Conservation (phyloP, 2,888 invertebrate genomes). For the Parapristionchus giblindavisi region DNA sequence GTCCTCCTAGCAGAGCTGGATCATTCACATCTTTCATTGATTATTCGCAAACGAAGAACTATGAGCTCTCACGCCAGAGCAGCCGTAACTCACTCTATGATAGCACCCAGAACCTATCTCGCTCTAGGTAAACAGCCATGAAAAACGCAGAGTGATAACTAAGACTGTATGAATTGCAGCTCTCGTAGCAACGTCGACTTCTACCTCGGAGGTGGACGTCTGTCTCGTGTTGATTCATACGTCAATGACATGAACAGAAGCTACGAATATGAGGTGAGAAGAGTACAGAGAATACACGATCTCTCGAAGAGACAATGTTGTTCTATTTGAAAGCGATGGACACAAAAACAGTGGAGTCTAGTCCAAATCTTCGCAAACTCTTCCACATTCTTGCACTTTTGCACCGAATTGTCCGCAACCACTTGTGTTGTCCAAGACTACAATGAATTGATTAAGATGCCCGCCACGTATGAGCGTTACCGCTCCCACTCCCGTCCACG, state of each 20-base stretch:
- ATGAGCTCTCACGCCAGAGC: constrained; percentile 64
- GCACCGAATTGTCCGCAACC: background rate
- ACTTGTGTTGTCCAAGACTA: constrained; percentile 9
- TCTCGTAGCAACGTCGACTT: constrained; percentile 66
- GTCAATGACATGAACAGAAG: constrained; percentile 64
- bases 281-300: background rate
- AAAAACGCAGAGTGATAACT: background rate
- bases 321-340: too few species aligned
- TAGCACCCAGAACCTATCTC: constrained; percentile 58
- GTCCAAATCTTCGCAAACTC: background rate
- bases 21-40: constrained; percentile 68
- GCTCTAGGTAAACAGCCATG: constrained; percentile 55
- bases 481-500: constrained; percentile 60
- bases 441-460: constrained; percentile 51
- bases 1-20: constrained; percentile 62
- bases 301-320: too few species aligned
- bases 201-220: constrained; percentile 64
- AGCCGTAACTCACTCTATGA: constrained; percentile 64
- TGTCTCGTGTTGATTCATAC: constrained; percentile 68
- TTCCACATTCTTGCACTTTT: background rate
- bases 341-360: background rate
- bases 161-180: constrained; percentile 44
- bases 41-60: constrained; percentile 65
- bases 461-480: constrained; percentile 65
- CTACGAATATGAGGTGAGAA: constrained; percentile 60